Evolutionary conservation across 1,140 invertebrate species (phyloP), one percentile per base, ranked within the genome.

Genomic region (Palaemon carinicauda): DNA sequence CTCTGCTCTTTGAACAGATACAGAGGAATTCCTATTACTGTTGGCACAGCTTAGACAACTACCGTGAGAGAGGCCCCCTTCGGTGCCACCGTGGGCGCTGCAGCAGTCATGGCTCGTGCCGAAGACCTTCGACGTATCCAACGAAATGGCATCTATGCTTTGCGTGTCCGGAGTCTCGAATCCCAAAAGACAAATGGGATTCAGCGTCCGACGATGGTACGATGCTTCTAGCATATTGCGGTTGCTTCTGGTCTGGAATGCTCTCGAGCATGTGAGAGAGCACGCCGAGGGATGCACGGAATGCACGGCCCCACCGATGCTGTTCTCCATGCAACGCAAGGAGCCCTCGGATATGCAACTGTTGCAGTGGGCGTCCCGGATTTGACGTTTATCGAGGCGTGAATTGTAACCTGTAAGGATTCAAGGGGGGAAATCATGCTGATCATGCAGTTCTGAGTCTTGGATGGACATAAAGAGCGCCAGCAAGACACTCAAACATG

Each of bases 261-360:
- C 41, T 7, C 12, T 5, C 41, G 41, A 41, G 33, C 33, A 41
- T 3, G 33, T 9, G 33, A 4, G 33, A 41, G 33, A 9, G 41
- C 41, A 41, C 7, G 41, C 1, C 41, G 41, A 41, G 41, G 41
- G 41, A 41, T 41, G 12, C 41, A 41, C 5, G 41, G 41, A 41
- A 7, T 41, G 41, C 5, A 4, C 41, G 7, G 41, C 0, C 41
- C 7, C 41, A 0, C 41, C 41, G 41, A 41, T 41, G 41, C 41
- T 41, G 41, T 41, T 7, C 12, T 41, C 41, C 41, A 41, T 41
- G 41, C 41, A 41, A 41, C 52, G 71, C 17, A 52, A 53, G 52
- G 21, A 19, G 65, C 74, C 50, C 24, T 74, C 50, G 27, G 77
- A 73, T 77, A 86, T 86, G 84, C 84, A 86, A 74, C 77, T 54